Evolutionary conservation across 1,140 invertebrate genomes (phyloP).

Genomic region (Himalopsyche phryganea): DNA sequence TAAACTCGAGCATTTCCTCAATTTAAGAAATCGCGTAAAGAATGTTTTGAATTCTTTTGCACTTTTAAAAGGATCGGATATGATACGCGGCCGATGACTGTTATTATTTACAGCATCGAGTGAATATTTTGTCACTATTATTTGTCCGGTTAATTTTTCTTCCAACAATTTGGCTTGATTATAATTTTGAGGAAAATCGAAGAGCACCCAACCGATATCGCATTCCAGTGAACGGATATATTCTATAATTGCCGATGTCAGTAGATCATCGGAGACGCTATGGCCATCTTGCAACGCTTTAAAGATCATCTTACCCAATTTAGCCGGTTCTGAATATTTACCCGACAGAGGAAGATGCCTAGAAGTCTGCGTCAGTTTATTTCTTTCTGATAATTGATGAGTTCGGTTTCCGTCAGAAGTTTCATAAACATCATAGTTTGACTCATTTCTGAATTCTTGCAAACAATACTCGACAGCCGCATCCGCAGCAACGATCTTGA

Average conservation of each 20-base stretch:
- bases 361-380: slow-evolving; percentile 57
- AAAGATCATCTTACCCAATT: slow-evolving; percentile 55
- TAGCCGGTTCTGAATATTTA: slow-evolving; percentile 49
- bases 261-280: slow-evolving; percentile 52
- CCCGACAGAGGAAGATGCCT: slow-evolving; percentile 57
- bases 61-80: slow-evolving; percentile 46
- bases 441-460: slow-evolving; percentile 50
- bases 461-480: slow-evolving; percentile 57
- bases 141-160: slow-evolving; percentile 41
- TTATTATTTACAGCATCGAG: slow-evolving; percentile 41
- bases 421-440: slow-evolving; percentile 49
- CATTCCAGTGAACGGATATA: slow-evolving; percentile 53
- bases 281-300: slow-evolving; percentile 53
- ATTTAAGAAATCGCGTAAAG: slow-evolving; percentile 54
- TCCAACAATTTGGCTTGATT: slow-evolving; percentile 54
- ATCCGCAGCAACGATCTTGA: slow-evolving; percentile 53
- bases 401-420: too few species aligned
- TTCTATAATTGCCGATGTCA: slow-evolving; percentile 56
- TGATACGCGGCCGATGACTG: slow-evolving; percentile 45
- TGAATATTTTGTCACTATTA: slow-evolving; percentile 19
- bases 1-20: slow-evolving; percentile 47
- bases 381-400: too few species aligned
- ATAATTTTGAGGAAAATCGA: slow-evolving; percentile 59
- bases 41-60: slow-evolving; percentile 45
- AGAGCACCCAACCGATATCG: slow-evolving; percentile 57